These are phyloP conservation scores for Monarcha castaneiventris DNA, from an alignment of 2,113 vertebrate genomes.

Conservation along the genomic window DNA sequence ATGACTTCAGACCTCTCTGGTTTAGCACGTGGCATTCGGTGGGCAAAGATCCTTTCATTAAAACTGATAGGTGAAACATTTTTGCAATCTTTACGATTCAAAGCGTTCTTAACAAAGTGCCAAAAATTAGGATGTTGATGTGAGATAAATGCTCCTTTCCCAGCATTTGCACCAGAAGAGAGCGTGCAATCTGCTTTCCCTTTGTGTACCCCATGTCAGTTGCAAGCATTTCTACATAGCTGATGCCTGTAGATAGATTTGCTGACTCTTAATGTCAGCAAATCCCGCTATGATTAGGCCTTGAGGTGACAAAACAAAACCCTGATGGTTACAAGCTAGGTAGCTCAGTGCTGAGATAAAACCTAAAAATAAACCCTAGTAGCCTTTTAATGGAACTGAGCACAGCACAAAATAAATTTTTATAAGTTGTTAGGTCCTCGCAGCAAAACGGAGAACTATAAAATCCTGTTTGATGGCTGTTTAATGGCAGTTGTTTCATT, in stretches of 20 bases:
- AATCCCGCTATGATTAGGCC: conserved; percentile 51
- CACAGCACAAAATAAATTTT: conserved; percentile 32
- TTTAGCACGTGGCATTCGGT: neutral
- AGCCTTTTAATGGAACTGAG: conserved; percentile 36
- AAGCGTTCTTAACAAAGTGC: conserved; percentile 39
- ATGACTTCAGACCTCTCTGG: neutral
- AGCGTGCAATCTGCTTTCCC: neutral
- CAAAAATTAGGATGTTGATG: conserved; percentile 55
- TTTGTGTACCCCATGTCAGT: neutral
- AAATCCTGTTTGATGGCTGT: conserved; percentile 40
- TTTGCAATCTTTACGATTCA: conserved; percentile 48
- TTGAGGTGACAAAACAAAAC: conserved; percentile 60
- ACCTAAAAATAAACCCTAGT: conserved; percentile 42
- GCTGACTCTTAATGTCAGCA: conserved; percentile 60
- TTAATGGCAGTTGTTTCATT: conserved; percentile 43
- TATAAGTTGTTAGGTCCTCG: neutral
- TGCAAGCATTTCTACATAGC: conserved; percentile 27
- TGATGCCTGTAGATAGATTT: conserved; percentile 51
- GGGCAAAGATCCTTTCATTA: conserved; percentile 42
- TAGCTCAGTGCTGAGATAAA: conserved; percentile 50
- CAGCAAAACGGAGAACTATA: conserved; percentile 29
- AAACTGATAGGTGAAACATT: conserved; percentile 49
- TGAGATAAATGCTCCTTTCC: conserved; percentile 49
- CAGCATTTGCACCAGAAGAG: neutral
- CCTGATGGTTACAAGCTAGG: conserved; percentile 42